A percentile compares a stretch with the other conserved stretches of the same genome.
Conservation (phyloP, 2,797 vertebrate species). For the Chromis chromis region DNA sequence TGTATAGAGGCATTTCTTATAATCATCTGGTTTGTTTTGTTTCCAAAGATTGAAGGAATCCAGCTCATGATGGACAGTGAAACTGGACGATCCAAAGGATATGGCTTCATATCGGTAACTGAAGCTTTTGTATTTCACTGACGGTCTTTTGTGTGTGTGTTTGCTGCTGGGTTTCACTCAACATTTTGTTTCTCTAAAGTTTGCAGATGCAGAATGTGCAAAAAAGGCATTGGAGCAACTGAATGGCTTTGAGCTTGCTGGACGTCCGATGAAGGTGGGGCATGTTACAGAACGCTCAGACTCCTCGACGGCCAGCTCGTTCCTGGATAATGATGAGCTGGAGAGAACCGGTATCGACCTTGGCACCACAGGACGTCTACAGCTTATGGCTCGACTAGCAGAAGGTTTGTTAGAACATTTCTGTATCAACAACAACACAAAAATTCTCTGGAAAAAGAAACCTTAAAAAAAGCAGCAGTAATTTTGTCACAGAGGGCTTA, state of each 20-base stretch:
- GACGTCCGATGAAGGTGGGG: constrained; percentile 98
- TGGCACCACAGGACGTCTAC: constrained; percentile 96
- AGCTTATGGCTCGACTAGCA: constrained; percentile 97
- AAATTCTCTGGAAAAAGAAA: no score
- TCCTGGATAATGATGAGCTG: constrained; percentile 97
- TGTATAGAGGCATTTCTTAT: neutral
- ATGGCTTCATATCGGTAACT: constrained; percentile 97
- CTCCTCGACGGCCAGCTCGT: constrained; percentile 96
- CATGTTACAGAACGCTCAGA: constrained; percentile 98
- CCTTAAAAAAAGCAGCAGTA: no score
- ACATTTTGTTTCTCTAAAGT: constrained; percentile 76
- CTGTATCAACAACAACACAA: neutral
- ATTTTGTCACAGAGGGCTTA: no score
- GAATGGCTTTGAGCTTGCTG: constrained; percentile 97
- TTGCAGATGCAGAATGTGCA: constrained; percentile 98
- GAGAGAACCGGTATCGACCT: constrained; percentile 98
- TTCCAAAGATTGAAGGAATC: constrained; percentile 94
- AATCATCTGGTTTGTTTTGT: neutral
- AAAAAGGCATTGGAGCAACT: constrained; percentile 98
- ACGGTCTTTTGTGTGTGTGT: neutral
- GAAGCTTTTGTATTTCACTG: neutral
- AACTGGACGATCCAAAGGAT: constrained; percentile 98
- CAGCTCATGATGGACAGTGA: constrained; percentile 99
- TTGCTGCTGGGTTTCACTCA: neutral
- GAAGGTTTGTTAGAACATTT: constrained; percentile 85